These are phyloP conservation scores for Nothobranchius kuhntae DNA, from an alignment of 2,113 vertebrate genomes.

Conservation along the genomic window DNA sequence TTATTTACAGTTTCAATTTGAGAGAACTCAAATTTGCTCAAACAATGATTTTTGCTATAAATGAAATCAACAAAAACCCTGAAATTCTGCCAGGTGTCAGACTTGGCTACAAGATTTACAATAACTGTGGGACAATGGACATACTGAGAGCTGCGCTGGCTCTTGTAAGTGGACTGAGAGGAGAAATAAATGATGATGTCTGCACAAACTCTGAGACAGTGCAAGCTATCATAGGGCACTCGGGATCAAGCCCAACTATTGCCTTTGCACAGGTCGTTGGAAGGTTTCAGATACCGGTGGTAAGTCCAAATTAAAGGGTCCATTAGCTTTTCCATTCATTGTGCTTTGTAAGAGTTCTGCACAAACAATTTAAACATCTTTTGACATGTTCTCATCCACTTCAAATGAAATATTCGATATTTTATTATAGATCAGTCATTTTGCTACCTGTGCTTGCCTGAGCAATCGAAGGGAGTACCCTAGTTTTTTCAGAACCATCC, in stretches of 20 bases:
- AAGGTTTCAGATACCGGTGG: slow-evolving; percentile 78
- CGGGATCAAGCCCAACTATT: slow-evolving; percentile 80
- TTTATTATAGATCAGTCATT: slow-evolving; percentile 78
- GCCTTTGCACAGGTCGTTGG: slow-evolving; percentile 69
- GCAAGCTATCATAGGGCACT: slow-evolving; percentile 80
- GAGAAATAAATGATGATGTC: slow-evolving; percentile 34
- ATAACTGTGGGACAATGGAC: slow-evolving; percentile 77
- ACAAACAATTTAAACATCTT: too few species aligned
- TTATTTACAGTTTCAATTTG: slow-evolving; percentile 74
- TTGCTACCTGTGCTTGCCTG: slow-evolving; percentile 81
- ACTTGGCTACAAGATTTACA: slow-evolving; percentile 80
- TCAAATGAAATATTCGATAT: slow-evolving; percentile 9
- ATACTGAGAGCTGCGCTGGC: slow-evolving; percentile 76
- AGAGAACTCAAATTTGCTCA: slow-evolving; percentile 81
- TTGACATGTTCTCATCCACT: not conserved
- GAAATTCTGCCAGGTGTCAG: slow-evolving; percentile 68
- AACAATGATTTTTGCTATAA: slow-evolving; percentile 79
- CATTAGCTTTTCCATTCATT: not conserved
- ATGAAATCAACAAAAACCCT: slow-evolving; percentile 76
- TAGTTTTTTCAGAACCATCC: slow-evolving; percentile 81
- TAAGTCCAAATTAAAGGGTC: slow-evolving; percentile 50
- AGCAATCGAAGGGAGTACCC: slow-evolving; percentile 79
- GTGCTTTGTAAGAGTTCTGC: too few species aligned
- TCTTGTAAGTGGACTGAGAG: slow-evolving; percentile 65
- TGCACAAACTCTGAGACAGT: slow-evolving; percentile 65